Conservation (phyloP, 2,797 vertebrate genomes). For the Parauchenoglanis ngamensis region DNA sequence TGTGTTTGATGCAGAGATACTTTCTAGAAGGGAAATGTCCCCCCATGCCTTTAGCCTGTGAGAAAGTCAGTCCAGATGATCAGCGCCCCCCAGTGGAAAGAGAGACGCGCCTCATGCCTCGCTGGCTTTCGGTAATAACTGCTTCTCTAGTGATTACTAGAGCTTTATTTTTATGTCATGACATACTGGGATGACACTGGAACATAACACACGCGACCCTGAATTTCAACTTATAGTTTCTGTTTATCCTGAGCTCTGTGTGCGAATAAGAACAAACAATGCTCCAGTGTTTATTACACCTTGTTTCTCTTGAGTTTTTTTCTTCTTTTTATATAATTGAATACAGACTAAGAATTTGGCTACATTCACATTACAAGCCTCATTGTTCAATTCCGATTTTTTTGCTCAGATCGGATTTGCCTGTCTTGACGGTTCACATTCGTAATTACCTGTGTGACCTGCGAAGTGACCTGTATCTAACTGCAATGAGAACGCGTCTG, state of each 20-base stretch:
- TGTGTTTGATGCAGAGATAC: slow-evolving; percentile 62
- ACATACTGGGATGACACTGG: not conserved
- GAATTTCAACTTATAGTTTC: not conserved
- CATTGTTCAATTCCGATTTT: too few relatives aligned
- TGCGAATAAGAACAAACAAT: not conserved
- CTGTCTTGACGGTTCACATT: too few relatives aligned
- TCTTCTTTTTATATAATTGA: not conserved
- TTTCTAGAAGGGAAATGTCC: slow-evolving; percentile 72
- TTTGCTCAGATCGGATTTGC: too few relatives aligned
- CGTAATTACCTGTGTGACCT: too few relatives aligned
- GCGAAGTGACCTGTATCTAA: too few relatives aligned
- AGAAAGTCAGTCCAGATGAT: slow-evolving; percentile 70
- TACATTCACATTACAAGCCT: too few relatives aligned
- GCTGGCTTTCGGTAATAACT: slow-evolving; percentile 84
- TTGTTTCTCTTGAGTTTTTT: not conserved
- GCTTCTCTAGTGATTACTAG: not conserved
- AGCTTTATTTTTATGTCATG: not conserved
- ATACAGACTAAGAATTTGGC: not conserved
- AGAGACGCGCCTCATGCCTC: slow-evolving; percentile 80
- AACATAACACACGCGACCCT: not conserved
- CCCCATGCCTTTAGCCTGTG: slow-evolving; percentile 76
- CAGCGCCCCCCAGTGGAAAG: slow-evolving; percentile 81
- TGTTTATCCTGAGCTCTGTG: not conserved
- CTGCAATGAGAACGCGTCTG: too few relatives aligned
- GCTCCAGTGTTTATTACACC: not conserved